Evolutionary conservation across 2,888 invertebrate species (phyloP), one percentile per base, ranked within the genome.

Genomic region (Smittia aterrima): DNA sequence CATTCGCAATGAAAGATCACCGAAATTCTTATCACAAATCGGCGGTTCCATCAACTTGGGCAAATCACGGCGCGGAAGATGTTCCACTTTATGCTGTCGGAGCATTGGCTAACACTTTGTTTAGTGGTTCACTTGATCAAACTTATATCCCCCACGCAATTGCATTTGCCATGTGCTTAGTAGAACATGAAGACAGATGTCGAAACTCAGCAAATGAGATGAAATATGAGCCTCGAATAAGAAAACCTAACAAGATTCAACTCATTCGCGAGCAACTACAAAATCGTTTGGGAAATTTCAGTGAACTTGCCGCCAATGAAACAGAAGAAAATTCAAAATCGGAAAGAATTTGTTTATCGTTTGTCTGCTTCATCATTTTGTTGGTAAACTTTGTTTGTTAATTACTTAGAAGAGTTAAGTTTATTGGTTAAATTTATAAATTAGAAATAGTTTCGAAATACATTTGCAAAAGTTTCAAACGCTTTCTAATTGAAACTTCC

Each of bases 91-190:
- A 62, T 7, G 62, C 72, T 13, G 58, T 22, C 1, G 72, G 72
- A 13, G 13, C 62, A 24, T 38, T 72, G 72, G 32, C 72, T 27
- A 72, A 58, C 9, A 13, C 58, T 3, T 13, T 72, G 9, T 72
- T 72, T 40, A 62, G 72, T 38, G 72, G 72, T 4, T 18, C 72
- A 7, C n/a, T 72, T 24, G 72, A 72, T 41, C 72, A 72, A 40
- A 72, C 58, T 20, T 72, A 62, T 40, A 7, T 72, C 6, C 62
- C 72, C 1, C 72, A 72, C 40, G 72, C 62, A 24, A 38, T 72
- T 1, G 72, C 62, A 1, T 72, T 47, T 22, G 72, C 72, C 6
- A 72, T 62, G 58, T 72, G 72, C 22, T 9, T 72, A 2, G 58
- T 72, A 16, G 9, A 58, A n/a, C 58, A 62, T 38, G 4, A 20